phyloP scores from a whole-genome alignment of 2,888 invertebrate species.

The Spodoptera littoralis region DNA sequence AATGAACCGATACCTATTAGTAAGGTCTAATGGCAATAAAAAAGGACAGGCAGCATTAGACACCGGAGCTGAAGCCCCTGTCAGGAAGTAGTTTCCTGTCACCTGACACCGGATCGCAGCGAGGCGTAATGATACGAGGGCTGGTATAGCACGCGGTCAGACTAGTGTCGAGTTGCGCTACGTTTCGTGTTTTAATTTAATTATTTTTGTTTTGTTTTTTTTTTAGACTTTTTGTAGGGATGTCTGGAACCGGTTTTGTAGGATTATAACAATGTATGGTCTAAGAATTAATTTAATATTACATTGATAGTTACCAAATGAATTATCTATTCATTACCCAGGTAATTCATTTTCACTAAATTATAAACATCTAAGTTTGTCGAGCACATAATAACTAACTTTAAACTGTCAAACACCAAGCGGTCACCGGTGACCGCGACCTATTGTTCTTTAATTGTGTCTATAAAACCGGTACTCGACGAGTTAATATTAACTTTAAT shows the following conservation, averaged over 20 bases:
- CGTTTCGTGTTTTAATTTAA: not conserved
- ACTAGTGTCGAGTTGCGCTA: constrained; percentile 27
- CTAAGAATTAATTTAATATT: too few species aligned
- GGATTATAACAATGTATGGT: too few species aligned
- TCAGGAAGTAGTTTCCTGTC: constrained; percentile 78
- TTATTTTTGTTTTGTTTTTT: not conserved
- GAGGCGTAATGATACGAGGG: constrained; percentile 43
- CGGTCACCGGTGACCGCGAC: too few species aligned
- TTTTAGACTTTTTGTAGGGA: not conserved
- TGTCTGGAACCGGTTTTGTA: not conserved
- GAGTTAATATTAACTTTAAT: too few species aligned
- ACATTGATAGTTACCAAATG: too few species aligned
- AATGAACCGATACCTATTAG: constrained; percentile 31
- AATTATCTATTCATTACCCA: too few species aligned
- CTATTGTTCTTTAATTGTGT: too few species aligned
- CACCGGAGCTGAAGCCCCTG: constrained; percentile 79
- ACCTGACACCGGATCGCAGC: constrained; percentile 68
- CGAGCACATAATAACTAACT: too few species aligned
- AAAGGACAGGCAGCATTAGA: constrained; percentile 71
- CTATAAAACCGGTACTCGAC: too few species aligned
- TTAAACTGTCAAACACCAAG: too few species aligned
- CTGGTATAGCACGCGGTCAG: constrained; percentile 18
- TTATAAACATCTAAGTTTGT: too few species aligned
- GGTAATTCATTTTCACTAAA: too few species aligned
- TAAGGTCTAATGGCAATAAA: constrained; percentile 34